These are phyloP conservation scores for Xanthorhoe spadicearia DNA, from an alignment of 2,888 invertebrate genomes.

Conservation along the genomic window DNA sequence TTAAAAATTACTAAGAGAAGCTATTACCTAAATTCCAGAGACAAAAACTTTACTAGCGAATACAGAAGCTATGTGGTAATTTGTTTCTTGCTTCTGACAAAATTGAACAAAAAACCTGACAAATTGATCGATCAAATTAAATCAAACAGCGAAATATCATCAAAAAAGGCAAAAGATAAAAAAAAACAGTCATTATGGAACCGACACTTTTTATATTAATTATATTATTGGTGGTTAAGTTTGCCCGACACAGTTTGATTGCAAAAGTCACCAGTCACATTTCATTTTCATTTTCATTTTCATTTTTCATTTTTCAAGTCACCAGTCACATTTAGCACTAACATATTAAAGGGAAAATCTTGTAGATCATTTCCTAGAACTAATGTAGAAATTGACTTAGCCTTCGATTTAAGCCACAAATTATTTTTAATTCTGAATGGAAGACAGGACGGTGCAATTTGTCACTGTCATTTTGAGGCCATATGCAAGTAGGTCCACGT, in stretches of 20 bases:
- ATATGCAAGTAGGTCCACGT: background rate
- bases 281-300: too few species aligned
- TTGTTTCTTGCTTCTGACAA: background rate
- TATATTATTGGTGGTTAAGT: background rate
- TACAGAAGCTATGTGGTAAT: background rate
- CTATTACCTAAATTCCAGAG: background rate
- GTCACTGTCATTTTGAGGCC: background rate
- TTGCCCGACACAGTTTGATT: background rate
- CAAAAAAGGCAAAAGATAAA: background rate
- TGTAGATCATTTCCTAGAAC: background rate
- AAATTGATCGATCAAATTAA: constrained; percentile 1
- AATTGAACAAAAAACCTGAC: background rate
- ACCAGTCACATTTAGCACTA: background rate
- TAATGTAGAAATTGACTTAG: background rate
- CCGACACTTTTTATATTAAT: background rate
- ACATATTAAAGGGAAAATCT: background rate
- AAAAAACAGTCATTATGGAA: background rate
- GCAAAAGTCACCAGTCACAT: background rate
- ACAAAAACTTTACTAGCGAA: background rate
- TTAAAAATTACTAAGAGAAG: too few species aligned
- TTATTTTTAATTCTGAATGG: background rate
- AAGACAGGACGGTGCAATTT: background rate
- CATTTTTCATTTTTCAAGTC: too few species aligned
- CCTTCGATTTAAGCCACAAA: background rate
- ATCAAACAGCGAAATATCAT: background rate